Evolutionary conservation across 2,113 vertebrate species (phyloP).

Genomic region (Blennius ocellaris): DNA sequence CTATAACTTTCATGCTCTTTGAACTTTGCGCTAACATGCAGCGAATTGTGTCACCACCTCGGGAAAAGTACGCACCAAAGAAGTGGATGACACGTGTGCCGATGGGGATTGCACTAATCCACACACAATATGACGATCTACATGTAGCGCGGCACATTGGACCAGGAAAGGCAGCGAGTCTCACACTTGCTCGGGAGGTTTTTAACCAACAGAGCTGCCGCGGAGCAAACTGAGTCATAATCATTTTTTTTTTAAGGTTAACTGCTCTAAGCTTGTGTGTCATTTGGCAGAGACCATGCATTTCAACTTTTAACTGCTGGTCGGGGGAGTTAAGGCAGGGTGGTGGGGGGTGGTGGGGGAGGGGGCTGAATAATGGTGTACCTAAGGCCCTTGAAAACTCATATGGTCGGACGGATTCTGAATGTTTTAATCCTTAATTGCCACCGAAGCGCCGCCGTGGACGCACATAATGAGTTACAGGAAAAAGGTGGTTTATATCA

Average conservation of each 20-base stretch:
- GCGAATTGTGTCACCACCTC: conserved; percentile 18
- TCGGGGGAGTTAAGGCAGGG: not conserved
- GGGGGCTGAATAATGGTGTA: not conserved
- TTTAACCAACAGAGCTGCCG: conserved; percentile 13
- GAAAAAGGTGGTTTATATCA: conserved; percentile 18
- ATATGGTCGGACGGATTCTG: not conserved
- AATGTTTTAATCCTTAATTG: conserved; percentile 3
- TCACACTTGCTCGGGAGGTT: conserved; percentile 23
- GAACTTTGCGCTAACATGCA: not conserved
- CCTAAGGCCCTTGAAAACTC: not conserved
- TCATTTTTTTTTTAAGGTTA: conserved; percentile 11
- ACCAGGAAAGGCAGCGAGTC: not conserved
- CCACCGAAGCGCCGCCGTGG: not conserved
- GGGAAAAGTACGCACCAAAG: conserved; percentile 36
- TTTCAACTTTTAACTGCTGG: conserved; percentile 8
- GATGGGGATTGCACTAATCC: conserved; percentile 38
- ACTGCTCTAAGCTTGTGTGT: conserved; percentile 37
- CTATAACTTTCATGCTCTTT: not conserved
- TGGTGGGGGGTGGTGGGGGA: too few species aligned
- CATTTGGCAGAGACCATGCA: conserved; percentile 13
- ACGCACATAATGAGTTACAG: not conserved
- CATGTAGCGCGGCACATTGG: conserved; percentile 17
- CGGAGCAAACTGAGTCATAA: conserved; percentile 39
- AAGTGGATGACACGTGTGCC: conserved; percentile 36
- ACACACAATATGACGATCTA: conserved; percentile 38